These are phyloP conservation scores for Actinia tenebrosa DNA, from an alignment of 64 coral and sea anemone species.

Conservation along the genomic window DNA sequence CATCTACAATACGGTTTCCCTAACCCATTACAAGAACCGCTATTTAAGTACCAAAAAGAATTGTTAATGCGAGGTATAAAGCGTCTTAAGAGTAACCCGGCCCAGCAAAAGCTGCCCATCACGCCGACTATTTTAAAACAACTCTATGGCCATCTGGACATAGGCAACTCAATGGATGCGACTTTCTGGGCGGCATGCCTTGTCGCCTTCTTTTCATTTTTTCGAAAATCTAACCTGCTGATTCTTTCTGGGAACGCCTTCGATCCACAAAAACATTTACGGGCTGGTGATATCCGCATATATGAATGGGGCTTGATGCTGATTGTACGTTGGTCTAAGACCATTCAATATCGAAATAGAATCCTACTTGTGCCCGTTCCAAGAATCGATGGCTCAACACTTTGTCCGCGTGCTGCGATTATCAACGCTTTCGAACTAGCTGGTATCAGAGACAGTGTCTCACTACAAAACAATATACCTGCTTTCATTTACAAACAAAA, in stretches of 20 bases:
- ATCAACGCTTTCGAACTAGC: background rate
- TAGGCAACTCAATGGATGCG: background rate
- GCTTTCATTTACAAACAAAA: background rate
- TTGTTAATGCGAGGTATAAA: constrained; percentile 16
- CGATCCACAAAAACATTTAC: constrained; percentile 2
- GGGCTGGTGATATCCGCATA: background rate
- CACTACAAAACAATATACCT: background rate
- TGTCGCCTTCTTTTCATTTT: constrained; percentile 28
- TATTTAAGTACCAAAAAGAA: too few species aligned
- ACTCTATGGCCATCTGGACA: background rate
- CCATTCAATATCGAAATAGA: constrained; percentile 30
- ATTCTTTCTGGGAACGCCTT: background rate
- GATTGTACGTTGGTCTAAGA: constrained; percentile 27
- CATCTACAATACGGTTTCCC: constrained; percentile 14
- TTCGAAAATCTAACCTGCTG: constrained; percentile 38
- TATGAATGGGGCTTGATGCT: constrained; percentile 4
- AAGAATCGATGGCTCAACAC: background rate
- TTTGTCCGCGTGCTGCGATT: background rate
- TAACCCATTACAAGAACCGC: constrained; percentile 10
- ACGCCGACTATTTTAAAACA: constrained; percentile 10
- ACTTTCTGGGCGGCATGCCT: constrained; percentile 45
- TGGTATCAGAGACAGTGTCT: background rate
- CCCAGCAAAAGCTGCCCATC: constrained; percentile 20
- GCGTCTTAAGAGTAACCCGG: background rate
- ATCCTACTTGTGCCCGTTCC: constrained; percentile 12